phyloP scores from a whole-genome alignment of 2,888 invertebrate species.

The Rugalucina vietnamica region DNA sequence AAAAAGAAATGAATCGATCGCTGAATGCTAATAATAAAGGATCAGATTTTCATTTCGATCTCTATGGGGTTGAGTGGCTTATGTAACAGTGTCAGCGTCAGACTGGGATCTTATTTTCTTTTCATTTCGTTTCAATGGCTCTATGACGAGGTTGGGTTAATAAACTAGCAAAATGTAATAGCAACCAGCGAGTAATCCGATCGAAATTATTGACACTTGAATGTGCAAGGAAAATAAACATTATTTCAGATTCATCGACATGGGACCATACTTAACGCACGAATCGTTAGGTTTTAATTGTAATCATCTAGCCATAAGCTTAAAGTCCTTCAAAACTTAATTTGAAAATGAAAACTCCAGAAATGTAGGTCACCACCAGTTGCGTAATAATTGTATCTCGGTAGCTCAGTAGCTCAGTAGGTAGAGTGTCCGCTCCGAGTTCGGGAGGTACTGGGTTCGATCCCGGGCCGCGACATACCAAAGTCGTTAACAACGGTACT shows the following conservation, averaged over 20 bases:
- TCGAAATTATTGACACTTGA: neutral
- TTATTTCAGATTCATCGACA: neutral
- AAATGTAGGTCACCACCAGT: too few species aligned
- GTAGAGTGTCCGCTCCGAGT: too few species aligned
- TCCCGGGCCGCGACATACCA: too few species aligned
- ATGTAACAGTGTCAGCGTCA: neutral
- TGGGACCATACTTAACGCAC: neutral
- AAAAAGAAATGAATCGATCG: neutral
- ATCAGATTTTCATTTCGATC: neutral
- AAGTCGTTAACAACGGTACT: too few species aligned
- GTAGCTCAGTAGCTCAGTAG: too few species aligned
- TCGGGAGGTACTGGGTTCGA: too few species aligned
- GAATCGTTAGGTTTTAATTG: neutral
- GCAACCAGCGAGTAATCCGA: neutral
- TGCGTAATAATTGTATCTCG: too few species aligned
- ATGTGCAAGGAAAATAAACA: neutral
- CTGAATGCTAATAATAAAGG: neutral
- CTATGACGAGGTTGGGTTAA: neutral
- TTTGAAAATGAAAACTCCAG: too few species aligned
- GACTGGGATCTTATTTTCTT: neutral
- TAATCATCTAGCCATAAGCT: too few species aligned
- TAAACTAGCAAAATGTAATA: neutral
- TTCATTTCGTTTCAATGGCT: neutral
- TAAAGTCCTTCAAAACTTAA: too few species aligned
- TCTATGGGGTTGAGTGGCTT: slow-evolving; percentile 4